These are phyloP conservation scores for Gambusia holbrooki DNA, from an alignment of 2,113 vertebrate species.

Conservation along the genomic window DNA sequence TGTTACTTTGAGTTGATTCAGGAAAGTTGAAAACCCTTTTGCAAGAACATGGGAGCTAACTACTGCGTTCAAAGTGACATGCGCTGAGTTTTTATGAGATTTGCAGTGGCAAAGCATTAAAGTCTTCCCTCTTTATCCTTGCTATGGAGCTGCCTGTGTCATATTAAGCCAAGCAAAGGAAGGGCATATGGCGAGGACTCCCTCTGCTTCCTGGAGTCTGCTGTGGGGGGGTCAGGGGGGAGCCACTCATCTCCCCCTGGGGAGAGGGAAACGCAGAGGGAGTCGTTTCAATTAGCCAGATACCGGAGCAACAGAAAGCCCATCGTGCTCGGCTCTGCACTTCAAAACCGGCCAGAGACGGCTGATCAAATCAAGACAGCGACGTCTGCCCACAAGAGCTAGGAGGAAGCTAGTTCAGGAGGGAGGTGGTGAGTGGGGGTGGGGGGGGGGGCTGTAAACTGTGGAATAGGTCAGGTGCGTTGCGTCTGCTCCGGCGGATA, in stretches of 20 bases:
- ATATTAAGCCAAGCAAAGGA: conserved; percentile 22
- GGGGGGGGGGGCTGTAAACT: neutral
- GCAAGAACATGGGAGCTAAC: no score
- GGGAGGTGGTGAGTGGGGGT: neutral
- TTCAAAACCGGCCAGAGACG: conserved; percentile 34
- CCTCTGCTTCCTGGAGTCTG: conserved; percentile 20
- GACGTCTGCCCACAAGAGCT: conserved; percentile 42
- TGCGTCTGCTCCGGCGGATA: conserved; percentile 8
- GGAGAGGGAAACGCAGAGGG: conserved; percentile 55
- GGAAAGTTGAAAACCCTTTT: no score
- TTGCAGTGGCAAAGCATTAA: neutral
- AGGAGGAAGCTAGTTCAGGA: conserved; percentile 24
- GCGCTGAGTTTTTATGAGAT: neutral
- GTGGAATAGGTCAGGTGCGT: conserved; percentile 20
- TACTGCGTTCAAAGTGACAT: neutral
- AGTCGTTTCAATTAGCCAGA: conserved; percentile 74
- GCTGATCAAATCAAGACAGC: conserved; percentile 69
- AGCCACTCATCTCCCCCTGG: conserved; percentile 46
- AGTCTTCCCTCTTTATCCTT: conserved; percentile 1
- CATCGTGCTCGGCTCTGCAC: conserved; percentile 47
- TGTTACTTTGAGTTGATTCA: no score
- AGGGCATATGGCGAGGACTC: conserved; percentile 47
- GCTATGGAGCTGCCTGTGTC: conserved; percentile 17
- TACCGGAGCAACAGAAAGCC: conserved; percentile 52
- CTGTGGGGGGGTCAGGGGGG: conserved; percentile 17